Percentiles rank a stretch among this genome's conserved stretches.
These are phyloP conservation scores for Elaphurus davidianus DNA, from an alignment of 2,113 vertebrate species.

Conservation along the genomic window DNA sequence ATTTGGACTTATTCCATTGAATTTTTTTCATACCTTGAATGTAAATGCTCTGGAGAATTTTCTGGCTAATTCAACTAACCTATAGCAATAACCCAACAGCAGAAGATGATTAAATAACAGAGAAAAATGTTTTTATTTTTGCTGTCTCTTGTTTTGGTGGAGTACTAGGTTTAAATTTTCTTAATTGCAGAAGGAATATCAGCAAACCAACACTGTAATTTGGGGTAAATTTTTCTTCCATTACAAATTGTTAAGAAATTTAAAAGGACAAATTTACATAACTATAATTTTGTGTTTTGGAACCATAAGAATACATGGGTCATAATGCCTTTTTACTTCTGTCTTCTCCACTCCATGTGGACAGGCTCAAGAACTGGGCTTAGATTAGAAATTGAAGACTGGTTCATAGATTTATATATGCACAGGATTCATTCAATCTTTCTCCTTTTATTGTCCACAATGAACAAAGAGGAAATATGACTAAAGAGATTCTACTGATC, in stretches of 20 bases:
- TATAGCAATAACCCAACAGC: neutral
- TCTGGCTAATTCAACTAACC: neutral
- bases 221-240: neutral
- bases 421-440: constrained; percentile 73
- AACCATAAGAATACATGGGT: neutral
- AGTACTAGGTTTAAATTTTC: neutral
- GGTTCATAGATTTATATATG: constrained; percentile 63
- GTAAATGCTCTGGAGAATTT: neutral
- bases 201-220: neutral
- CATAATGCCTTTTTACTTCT: neutral
- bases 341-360: neutral
- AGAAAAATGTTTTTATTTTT: neutral
- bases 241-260: neutral
- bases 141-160: neutral
- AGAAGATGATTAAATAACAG: neutral
- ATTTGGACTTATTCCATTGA: neutral
- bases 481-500: constrained; percentile 66
- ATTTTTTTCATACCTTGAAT: neutral
- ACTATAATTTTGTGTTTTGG: neutral
- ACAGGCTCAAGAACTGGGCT: constrained; percentile 26
- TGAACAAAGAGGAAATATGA: constrained; percentile 75
- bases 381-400: constrained; percentile 59
- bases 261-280: neutral
- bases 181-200: neutral
- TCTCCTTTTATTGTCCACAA: constrained; percentile 76